phyloP scores from a whole-genome alignment of 2,797 vertebrate genomes.

The Ispidina lecontei region DNA sequence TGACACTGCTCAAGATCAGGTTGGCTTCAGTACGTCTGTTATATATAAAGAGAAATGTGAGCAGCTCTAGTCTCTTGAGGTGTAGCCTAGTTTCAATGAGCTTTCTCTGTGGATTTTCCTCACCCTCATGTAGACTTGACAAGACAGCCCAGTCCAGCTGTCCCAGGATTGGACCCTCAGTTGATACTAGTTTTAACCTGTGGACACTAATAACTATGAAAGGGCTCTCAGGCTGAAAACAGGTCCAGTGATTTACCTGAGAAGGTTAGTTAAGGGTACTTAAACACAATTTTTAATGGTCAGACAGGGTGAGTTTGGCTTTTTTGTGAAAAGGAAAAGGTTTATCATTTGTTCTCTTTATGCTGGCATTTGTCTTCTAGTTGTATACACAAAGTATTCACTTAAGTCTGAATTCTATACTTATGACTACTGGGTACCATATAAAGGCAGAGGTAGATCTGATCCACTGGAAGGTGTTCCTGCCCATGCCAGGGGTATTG shows the following conservation, averaged over 20 bases:
- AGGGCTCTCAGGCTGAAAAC: background rate
- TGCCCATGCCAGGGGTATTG: too few species aligned
- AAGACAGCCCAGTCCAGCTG: background rate
- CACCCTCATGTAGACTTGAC: background rate
- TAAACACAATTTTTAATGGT: background rate
- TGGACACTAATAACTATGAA: background rate
- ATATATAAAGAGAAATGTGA: background rate
- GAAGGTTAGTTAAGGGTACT: background rate
- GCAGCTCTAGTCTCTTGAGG: background rate
- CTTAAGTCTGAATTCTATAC: background rate
- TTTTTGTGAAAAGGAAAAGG: background rate
- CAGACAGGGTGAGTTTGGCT: accelerated
- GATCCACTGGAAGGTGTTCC: background rate
- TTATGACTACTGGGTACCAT: background rate
- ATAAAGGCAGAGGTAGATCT: background rate
- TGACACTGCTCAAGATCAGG: background rate
- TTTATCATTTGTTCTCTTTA: background rate
- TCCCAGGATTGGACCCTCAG: background rate
- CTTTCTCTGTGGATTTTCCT: background rate
- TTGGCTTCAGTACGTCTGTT: background rate
- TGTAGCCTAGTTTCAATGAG: background rate
- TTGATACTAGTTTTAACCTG: background rate
- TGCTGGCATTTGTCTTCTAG: background rate
- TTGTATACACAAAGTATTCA: background rate
- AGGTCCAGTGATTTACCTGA: background rate